A percentile compares a stretch with the other conserved stretches of the same genome.
Evolutionary conservation across 2,797 vertebrate species (phyloP).

Genomic region (Oceanodroma leucorhoa): DNA sequence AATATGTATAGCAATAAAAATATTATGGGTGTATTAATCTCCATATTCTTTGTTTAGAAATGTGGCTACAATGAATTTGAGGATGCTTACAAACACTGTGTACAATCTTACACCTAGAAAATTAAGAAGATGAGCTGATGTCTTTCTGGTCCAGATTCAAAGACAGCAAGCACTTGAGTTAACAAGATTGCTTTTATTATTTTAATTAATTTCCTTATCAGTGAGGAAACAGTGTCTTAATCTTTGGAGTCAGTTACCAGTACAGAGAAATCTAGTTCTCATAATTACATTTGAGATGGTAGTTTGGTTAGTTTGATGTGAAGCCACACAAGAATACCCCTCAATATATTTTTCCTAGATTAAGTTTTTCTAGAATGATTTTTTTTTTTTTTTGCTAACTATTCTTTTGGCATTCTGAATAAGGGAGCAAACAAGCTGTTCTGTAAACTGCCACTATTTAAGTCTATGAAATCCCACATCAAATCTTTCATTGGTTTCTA

Average conservation of each 20-base stretch:
- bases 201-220: not conserved
- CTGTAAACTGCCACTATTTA: not conserved
- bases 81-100: not conserved
- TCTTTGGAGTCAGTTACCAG: not conserved
- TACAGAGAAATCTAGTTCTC: not conserved
- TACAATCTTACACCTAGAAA: not conserved
- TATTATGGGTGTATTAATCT: not conserved
- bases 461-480: not conserved
- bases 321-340: not conserved
- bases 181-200: not conserved
- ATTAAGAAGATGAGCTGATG: not conserved
- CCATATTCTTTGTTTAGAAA: not conserved
- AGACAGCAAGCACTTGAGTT: not conserved
- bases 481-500: not conserved
- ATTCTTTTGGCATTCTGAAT: not conserved
- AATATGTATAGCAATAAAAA: not conserved
- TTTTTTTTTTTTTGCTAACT: not conserved
- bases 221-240: not conserved
- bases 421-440: not conserved
- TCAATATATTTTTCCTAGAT: not conserved
- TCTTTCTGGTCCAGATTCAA: not conserved
- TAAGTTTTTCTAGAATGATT: not conserved
- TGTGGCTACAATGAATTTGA: not conserved
- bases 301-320: not conserved
- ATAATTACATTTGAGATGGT: not conserved